Evolutionary conservation across 2,888 invertebrate species (phyloP), one percentile per base, ranked within the genome.

Genomic region (Electrophaes corylata): DNA sequence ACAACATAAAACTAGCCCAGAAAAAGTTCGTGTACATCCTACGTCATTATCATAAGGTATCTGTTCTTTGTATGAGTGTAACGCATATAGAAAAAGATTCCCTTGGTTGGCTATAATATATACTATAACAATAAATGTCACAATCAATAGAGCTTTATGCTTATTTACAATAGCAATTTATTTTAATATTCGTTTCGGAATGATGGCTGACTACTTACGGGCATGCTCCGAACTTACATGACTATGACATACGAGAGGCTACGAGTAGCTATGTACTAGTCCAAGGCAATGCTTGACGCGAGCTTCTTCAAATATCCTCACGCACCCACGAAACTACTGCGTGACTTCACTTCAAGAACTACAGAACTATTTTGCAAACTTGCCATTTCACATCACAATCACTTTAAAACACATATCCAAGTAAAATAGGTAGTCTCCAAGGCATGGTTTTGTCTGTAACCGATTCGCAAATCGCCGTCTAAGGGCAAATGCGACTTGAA

Each of bases 401-500:
- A 48, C 60, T 57, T 48, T 54, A 18, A 44, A 48, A 54, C 45
- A 60, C 48, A 31, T 8, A 39, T 49, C 19, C 53, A 45, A 20
- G 19, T n/a, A 2, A 23, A 16, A 10, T 1, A 43, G 43, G n/a
- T 26, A 11, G 14, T 29, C 20, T 23, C 33, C 29, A 23, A 40
- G 18, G 23, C 56, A 39, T 37, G 16, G 33, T 50, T 60, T 48
- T 43, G 70, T 63, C 74, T 70, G 53, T 80, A 82, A 78, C 79
- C 79, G 68, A 75, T 66, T 76, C 81, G 71, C 64, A 65, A 62
- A 63, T 63, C 64, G 64, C 63, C 66, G 62, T 70, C 69, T 73
- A 77, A 81, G 72, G 79, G 84, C 86, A 81, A 81, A 84, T 83
- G 86, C 86, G 83, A 65, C 78, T 76, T 83, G 77, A 88, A 88